Conservation (phyloP, 2,888 invertebrate species). For the Melanostoma scalare region DNA sequence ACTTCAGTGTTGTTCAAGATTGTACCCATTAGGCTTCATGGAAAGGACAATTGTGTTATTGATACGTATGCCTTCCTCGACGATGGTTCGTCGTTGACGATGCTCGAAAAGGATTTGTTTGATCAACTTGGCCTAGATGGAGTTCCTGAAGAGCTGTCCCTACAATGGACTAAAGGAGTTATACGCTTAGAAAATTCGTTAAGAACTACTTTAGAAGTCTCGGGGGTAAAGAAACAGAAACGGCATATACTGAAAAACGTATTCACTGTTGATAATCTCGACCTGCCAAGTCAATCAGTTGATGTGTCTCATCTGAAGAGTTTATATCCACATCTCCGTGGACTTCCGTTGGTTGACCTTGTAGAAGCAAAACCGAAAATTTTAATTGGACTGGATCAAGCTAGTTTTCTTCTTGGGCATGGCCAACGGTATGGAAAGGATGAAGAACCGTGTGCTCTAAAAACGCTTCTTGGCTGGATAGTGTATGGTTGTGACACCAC, state of each 20-base stretch:
- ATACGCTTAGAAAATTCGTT: slow-evolving; percentile 9
- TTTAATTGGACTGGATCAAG: slow-evolving; percentile 23
- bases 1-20: slow-evolving; percentile 26
- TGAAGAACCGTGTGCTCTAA: slow-evolving; percentile 18
- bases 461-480: slow-evolving; percentile 29
- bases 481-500: slow-evolving; percentile 4
- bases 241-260: slow-evolving; percentile 19
- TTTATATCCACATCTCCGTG: slow-evolving; percentile 5
- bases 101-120: slow-evolving; percentile 32
- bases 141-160: slow-evolving; percentile 8
- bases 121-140: slow-evolving; percentile 23
- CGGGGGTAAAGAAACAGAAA: background rate
- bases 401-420: background rate
- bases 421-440: slow-evolving; percentile 20
- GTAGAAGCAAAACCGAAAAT: slow-evolving; percentile 15
- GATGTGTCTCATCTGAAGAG: slow-evolving; percentile 9
- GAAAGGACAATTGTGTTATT: background rate
- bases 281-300: slow-evolving; percentile 13
- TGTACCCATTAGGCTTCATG: slow-evolving; percentile 20
- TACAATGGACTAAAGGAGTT: slow-evolving; percentile 40
- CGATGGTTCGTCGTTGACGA: slow-evolving; percentile 28
- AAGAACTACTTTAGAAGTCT: slow-evolving; percentile 2
- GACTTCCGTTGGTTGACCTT: background rate
- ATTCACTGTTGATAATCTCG: background rate
- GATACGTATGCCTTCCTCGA: slow-evolving; percentile 31